Percentiles rank a stretch among this genome's conserved stretches.
Conservation (phyloP, 2,113 vertebrate species). For the Hemiprocne comata region DNA sequence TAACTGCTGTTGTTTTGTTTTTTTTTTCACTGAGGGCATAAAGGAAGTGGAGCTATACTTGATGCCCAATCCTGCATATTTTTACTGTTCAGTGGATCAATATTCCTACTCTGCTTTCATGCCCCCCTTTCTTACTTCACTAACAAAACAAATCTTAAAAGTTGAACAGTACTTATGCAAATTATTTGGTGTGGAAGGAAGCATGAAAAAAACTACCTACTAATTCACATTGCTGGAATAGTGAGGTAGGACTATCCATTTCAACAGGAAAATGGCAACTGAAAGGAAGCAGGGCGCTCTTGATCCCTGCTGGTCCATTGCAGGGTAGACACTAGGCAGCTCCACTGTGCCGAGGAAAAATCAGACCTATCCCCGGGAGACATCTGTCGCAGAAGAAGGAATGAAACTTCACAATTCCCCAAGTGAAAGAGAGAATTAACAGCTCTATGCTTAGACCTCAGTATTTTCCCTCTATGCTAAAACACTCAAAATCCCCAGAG, state of each 20-base stretch:
- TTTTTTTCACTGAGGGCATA: neutral
- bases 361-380: neutral
- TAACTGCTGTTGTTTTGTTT: rapidly evolving
- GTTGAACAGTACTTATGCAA: neutral
- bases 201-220: neutral
- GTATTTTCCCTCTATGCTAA: neutral
- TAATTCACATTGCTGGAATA: neutral
- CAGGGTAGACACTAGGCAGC: neutral
- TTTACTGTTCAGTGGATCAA: neutral
- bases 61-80: neutral
- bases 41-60: neutral
- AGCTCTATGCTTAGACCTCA: neutral
- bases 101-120: neutral
- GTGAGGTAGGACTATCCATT: neutral
- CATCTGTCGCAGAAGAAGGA: neutral
- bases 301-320: neutral
- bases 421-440: neutral
- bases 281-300: neutral
- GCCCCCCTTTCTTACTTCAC: neutral
- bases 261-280: neutral
- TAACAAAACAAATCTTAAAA: neutral
- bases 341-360: neutral
- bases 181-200: neutral
- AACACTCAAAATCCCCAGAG: neutral
- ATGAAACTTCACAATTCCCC: neutral